Base-by-base conservation (phyloP, 2,888 invertebrate species). In the Ormyrus rosae region DNA sequence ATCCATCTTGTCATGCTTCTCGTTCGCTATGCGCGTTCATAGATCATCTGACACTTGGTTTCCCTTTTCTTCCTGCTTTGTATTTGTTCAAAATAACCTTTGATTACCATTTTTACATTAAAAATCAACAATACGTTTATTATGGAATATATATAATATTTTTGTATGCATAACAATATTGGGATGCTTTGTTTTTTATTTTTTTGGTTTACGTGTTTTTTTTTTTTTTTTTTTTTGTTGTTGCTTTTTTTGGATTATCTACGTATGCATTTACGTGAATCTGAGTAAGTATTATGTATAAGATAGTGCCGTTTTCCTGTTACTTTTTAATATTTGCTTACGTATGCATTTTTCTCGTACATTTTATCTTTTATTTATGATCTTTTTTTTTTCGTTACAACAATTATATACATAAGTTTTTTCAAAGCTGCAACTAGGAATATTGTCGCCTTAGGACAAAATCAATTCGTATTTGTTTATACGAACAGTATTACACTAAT, bases 391-490 rank as follows among this genome's bases (percentile, higher is more conserved):
- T 19, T 87, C 86, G 88, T 85, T 87, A 88, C 86, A 89, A 89
- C 87, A 88, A 87, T 88, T 89, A 89, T 89, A 85, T 89, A 89
- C 88, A 89, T 85, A 86, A 87, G 74, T 86, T 78, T 61, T 81
- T 61, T 82, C 82, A 81, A 87, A 87, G 85, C 86, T 89, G 88
- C 84, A 76, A 84, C 86, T 88, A 87, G 83, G 84, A 84, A 86
- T 90, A 90, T 89, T 87, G 89, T 90, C 89, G 88, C 87, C 84
- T 87, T 87, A 90, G 89, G 89, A 88, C 84, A 79, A 83, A 85
- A 78, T 75, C 11, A 74, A 81, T 65, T 71, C 6, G 10, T 9
- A n/a, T 53, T 51, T 60, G 48, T 13, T 50, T 19, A 63, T 58
- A 55, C 60, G n/a, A 69, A 51, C 65, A 19, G 65, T n/a, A 67